These are phyloP conservation scores for Spicauda simplicius DNA, from an alignment of 2,888 invertebrate species.

Conservation along the genomic window DNA sequence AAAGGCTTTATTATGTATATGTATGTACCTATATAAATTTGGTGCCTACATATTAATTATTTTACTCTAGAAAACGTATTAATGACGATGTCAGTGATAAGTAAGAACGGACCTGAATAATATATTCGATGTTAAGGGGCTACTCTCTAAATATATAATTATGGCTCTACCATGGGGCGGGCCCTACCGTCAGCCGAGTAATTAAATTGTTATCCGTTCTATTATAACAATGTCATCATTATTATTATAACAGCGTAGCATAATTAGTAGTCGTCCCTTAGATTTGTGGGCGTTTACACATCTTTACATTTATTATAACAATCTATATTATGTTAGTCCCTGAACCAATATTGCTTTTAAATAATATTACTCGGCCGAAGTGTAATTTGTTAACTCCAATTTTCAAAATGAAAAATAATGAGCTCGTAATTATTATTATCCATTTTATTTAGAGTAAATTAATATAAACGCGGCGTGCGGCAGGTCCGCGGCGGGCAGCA, in stretches of 20 bases:
- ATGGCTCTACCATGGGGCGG: conserved; percentile 32
- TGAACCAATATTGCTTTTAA: too few species aligned
- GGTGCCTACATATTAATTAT: too few species aligned
- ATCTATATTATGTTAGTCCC: not conserved
- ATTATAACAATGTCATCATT: conserved; percentile 39
- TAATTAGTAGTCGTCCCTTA: conserved; percentile 9
- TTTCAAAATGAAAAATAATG: too few species aligned
- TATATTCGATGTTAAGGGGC: not conserved
- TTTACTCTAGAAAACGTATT: not conserved
- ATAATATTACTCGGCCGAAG: too few species aligned
- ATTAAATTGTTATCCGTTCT: conserved; percentile 43
- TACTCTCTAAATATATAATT: conserved; percentile 21
- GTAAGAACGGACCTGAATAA: not conserved
- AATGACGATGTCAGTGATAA: not conserved
- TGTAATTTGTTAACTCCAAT: too few species aligned
- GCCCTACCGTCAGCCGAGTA: conserved; percentile 38
- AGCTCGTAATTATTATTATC: too few species aligned
- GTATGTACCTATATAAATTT: too few species aligned
- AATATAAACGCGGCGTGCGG: conserved; percentile 29
- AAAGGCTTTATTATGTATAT: too few species aligned
- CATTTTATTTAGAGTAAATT: too few species aligned
- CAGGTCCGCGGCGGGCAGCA: conserved; percentile 42
- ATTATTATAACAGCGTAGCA: not conserved
- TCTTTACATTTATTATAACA: not conserved
- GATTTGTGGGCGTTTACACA: not conserved